Percentiles rank a stretch among this genome's conserved stretches.
Conservation (phyloP, 2,113 vertebrate species). For the Puma concolor region DNA sequence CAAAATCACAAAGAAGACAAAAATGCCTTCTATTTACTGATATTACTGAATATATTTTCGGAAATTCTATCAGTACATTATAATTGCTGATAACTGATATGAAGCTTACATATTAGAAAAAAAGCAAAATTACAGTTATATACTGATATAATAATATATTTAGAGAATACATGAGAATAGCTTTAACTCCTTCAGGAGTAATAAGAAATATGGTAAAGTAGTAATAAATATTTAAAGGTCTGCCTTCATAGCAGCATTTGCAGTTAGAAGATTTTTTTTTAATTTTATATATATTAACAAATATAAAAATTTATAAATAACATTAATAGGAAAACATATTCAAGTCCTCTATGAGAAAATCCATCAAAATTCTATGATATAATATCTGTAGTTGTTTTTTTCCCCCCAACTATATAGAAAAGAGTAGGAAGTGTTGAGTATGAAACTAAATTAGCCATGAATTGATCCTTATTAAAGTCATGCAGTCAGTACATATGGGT, state of each 20-base stretch:
- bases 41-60: not conserved
- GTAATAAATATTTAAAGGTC: not conserved
- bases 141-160: not conserved
- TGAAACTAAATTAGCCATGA: not conserved
- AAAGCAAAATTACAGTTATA: not conserved
- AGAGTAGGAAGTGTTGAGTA: not conserved
- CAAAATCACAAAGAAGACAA: constrained; percentile 39
- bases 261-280: not conserved
- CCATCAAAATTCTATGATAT: not conserved
- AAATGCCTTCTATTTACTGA: not conserved
- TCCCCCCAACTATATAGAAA: not conserved
- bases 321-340: not conserved
- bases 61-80: not conserved
- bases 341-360: not conserved
- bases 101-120: not conserved
- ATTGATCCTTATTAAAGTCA: not conserved
- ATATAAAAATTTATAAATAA: not conserved
- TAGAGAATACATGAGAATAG: not conserved
- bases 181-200: not conserved
- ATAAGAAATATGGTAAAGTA: not conserved
- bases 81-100: not conserved
- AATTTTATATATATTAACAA: not conserved
- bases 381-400: not conserved
- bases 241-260: not conserved
- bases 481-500: not conserved